These are phyloP conservation scores for Mungos mungo DNA, from an alignment of 2,113 vertebrate genomes.

Conservation along the genomic window DNA sequence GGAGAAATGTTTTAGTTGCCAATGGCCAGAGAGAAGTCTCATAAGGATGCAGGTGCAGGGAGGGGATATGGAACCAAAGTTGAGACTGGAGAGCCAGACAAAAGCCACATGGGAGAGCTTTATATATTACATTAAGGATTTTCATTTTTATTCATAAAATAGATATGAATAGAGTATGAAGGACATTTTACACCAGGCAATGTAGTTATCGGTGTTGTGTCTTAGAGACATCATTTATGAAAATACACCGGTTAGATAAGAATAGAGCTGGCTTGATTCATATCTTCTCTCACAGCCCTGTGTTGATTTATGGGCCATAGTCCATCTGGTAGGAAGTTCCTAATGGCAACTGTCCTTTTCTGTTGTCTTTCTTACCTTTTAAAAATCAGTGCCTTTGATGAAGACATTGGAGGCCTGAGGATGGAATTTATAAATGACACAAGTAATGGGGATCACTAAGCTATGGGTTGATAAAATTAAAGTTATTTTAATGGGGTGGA, in stretches of 20 bases:
- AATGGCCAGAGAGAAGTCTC: not conserved
- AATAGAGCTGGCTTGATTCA: not conserved
- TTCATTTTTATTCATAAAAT: slow-evolving; percentile 6
- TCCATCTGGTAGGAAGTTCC: not conserved
- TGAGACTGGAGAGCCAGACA: not conserved
- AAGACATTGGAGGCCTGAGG: not conserved
- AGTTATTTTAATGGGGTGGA: not conserved
- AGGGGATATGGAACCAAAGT: not conserved
- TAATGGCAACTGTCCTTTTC: not conserved
- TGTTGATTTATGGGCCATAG: not conserved
- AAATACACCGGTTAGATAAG: not conserved
- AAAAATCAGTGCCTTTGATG: not conserved
- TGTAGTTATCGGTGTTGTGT: not conserved
- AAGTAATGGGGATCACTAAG: not conserved
- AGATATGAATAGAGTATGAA: not conserved
- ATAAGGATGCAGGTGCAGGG: not conserved
- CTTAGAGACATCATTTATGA: slow-evolving; percentile 6
- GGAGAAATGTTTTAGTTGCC: not conserved
- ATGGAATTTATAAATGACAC: not conserved
- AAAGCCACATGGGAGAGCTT: not conserved
- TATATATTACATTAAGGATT: not conserved
- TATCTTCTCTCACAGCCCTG: not conserved
- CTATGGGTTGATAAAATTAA: not conserved
- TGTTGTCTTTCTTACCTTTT: not conserved
- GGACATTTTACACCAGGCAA: not conserved